Percentiles rank a stretch among this genome's conserved stretches.
Evolutionary conservation across 2,888 invertebrate species (phyloP).

Genomic region (Coremacera marginata): DNA sequence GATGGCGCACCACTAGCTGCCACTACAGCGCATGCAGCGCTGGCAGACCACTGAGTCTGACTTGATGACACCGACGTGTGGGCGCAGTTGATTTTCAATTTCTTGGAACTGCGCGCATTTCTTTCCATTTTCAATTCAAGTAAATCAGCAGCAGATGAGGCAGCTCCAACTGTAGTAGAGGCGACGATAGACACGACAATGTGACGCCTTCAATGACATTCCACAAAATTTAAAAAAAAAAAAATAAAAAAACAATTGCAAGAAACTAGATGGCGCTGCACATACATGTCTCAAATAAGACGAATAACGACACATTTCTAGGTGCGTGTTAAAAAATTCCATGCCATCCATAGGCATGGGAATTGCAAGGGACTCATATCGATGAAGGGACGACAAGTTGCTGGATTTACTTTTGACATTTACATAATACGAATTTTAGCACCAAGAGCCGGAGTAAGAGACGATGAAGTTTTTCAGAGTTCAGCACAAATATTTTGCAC

Average conservation of each 20-base stretch:
- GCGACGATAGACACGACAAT: constrained; percentile 35
- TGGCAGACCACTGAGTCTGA: background rate
- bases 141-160: background rate
- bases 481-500: background rate
- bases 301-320: constrained; percentile 1
- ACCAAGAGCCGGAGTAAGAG: background rate
- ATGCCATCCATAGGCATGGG: background rate
- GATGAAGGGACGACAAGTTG: background rate
- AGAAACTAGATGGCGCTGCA: constrained; percentile 14
- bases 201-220: constrained; percentile 37
- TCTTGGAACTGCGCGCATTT: background rate
- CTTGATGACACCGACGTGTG: background rate
- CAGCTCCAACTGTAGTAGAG: background rate
- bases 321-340: background rate
- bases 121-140: background rate
- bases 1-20: constrained; percentile 3
- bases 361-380: background rate
- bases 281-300: background rate
- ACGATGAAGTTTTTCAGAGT: background rate
- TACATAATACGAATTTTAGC: too few relatives aligned
- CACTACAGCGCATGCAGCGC: background rate
- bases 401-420: background rate
- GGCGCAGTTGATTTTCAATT: background rate
- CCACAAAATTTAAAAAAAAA: background rate
- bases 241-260: background rate